Conservation (phyloP, 2,797 vertebrate genomes). For the Nasua narica region DNA sequence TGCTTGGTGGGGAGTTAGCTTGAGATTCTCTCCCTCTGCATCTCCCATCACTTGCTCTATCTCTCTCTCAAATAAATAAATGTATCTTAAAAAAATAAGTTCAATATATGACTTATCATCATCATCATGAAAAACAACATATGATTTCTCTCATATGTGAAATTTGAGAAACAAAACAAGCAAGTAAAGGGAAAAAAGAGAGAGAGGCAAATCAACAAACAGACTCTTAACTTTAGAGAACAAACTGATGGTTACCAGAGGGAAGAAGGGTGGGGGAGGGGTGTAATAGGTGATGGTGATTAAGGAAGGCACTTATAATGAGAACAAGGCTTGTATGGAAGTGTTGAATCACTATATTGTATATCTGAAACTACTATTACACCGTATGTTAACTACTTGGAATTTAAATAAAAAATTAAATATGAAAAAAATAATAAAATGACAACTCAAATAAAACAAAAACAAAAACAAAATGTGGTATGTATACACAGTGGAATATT, state of each 20-base stretch:
- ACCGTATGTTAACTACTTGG: background rate
- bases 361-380: background rate
- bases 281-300: background rate
- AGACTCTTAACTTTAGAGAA: background rate
- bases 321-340: background rate
- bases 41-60: background rate
- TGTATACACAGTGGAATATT: background rate
- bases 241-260: background rate
- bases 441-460: background rate
- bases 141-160: background rate
- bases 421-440: background rate
- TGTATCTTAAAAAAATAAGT: background rate
- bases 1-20: background rate
- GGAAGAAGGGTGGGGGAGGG: background rate
- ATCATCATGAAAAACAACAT: background rate
- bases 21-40: background rate
- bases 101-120: background rate
- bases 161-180: background rate
- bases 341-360: background rate
- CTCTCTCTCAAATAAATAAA: background rate
- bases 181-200: background rate
- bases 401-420: background rate
- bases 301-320: background rate
- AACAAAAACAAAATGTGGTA: background rate
- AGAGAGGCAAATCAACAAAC: background rate